Evolutionary conservation across 2,113 vertebrate species (phyloP), one percentile per base, ranked within the genome.

Genomic region (Emydocephalus ijimae): DNA sequence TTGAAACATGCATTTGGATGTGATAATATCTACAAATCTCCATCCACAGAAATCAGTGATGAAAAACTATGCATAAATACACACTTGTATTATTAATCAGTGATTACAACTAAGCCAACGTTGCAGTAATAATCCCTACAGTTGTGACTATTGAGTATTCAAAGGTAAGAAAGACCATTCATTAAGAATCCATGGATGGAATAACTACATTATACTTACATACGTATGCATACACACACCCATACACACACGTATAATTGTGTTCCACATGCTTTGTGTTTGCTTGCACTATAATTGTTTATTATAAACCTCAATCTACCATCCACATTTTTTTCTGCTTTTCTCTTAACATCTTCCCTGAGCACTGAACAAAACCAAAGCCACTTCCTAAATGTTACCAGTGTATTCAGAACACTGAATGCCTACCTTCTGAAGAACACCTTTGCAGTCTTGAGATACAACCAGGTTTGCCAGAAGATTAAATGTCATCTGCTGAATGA

Each of bases 371-470:
- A 59, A 59, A 86, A 55, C 20, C n/a, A 52, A 50, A 59, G 61
- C 20, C n/a, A 43, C 14, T 54, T 88, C 59, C 54, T 50, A 43
- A 24, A 50, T 1, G 24, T 91, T 23, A 64, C 81, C 90, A 93
- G 93, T 34, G 45, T 15, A 89, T 39, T 87, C n/a, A 91, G n/a
- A 69, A n/a, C n/a, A 55, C 2, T 43, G 21, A 61, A 85, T 89
- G 74, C 96, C 94, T 97, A 99, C 99, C 98, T 99, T 99, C 88
- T 99, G 99, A 96, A 99, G 97, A 90, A 99, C 56, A 34, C 98
- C 97, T 96, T 97, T 98, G 94, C 99, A 99, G 96, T 99, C 99
- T 50, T 98, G 98, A 92, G 98, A 99, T 90, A 98, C 94, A 85
- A 98, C 98, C 59, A 99, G 97, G 95, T 99, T 99, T 26, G 98